These are phyloP conservation scores for Rallus limicola DNA, from an alignment of 2,113 vertebrate species.

Conservation along the genomic window DNA sequence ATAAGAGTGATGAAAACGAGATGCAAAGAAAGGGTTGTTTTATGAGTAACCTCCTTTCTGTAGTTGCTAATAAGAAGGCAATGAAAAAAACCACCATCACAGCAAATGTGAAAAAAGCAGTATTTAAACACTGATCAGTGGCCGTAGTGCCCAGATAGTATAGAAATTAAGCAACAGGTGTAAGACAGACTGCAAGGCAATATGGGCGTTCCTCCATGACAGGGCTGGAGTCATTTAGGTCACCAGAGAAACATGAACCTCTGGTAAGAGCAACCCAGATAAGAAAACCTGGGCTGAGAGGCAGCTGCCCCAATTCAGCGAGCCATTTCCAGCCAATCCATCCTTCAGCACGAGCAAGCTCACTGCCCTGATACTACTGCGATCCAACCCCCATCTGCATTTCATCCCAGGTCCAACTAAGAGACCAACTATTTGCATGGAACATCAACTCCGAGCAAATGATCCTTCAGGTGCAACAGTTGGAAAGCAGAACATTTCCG, in stretches of 20 bases:
- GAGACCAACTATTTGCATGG: background rate
- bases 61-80: background rate
- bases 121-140: background rate
- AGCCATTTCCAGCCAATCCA: background rate
- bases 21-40: background rate
- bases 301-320: background rate
- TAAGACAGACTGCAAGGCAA: background rate
- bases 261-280: background rate
- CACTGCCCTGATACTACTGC: background rate
- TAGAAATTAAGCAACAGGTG: background rate
- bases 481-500: background rate
- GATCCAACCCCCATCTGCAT: background rate
- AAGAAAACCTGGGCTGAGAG: background rate
- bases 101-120: background rate
- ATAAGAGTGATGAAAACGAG: background rate
- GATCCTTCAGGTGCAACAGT: background rate
- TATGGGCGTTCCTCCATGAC: background rate
- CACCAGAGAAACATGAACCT: background rate
- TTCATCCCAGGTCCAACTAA: background rate
- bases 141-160: background rate
- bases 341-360: background rate
- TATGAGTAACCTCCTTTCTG: background rate
- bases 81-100: background rate
- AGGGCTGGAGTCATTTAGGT: background rate
- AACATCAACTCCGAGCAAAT: background rate